A percentile compares a stretch with the other conserved stretches of the same genome.
Conservation (phyloP, 2,797 vertebrate genomes). For the Varecia variegata region DNA sequence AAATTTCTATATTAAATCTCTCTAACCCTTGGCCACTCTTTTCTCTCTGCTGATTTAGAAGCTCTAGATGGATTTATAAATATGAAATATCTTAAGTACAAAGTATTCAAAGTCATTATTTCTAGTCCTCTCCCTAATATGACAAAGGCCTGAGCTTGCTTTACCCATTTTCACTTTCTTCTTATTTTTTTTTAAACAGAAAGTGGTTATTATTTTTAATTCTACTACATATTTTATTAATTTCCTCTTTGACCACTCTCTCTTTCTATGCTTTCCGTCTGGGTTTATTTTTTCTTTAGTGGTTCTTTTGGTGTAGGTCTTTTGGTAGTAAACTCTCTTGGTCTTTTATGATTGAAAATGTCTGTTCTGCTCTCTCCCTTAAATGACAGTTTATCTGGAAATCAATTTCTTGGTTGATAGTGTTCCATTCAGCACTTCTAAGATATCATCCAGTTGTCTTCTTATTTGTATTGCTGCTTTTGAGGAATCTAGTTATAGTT, state of each 20-base stretch:
- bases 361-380: not conserved
- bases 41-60: constrained; percentile 2
- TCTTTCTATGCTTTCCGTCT: not conserved
- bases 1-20: constrained; percentile 22
- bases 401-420: not conserved
- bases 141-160: not conserved
- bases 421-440: not conserved
- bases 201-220: constrained; percentile 24
- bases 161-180: not conserved
- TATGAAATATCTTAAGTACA: not conserved
- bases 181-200: not conserved
- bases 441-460: not conserved
- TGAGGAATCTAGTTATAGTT: not conserved
- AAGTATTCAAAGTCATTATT: not conserved
- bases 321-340: not conserved
- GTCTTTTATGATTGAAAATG: not conserved
- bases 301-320: not conserved
- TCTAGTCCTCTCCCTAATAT: not conserved
- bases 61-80: not conserved
- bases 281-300: constrained; percentile 5
- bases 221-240: not conserved
- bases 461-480: not conserved
- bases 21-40: not conserved
- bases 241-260: not conserved
- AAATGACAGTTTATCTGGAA: constrained; percentile 40